Base-by-base conservation (phyloP, 2,113 vertebrate genomes). In the Sciurus niger region DNA sequence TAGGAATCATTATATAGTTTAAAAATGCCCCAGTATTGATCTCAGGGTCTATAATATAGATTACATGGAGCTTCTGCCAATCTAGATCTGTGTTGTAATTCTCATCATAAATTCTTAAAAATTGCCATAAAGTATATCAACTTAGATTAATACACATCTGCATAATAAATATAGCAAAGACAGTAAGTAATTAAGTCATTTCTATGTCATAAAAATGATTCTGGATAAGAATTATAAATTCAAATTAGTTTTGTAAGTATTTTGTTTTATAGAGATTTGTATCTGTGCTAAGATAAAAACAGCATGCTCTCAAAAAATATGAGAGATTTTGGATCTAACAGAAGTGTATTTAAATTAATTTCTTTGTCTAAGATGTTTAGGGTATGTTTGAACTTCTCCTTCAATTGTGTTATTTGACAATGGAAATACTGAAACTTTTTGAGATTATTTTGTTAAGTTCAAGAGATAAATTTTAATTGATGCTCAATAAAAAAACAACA, bases 131-230 rank as follows among this genome's bases (percentile, higher is more conserved):
- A 84, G 48, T 55, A 79, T 70, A 70, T 80, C 7, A 9, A 77
- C 5, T 46, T 84, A 63, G 53, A 53, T 79, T 79, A 80, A 90
- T 67, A n/a, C 0, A 17, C 8, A 74, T 32, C 84, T 91, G 14
- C 16, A 37, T 51, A 88, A n/a, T 55, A 90, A 90, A 58, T 84
- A 84, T 34, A 53, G 1, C 2, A 65, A 60, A 48, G 12, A 4
- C 53, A 90, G 18, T 67, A 88, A 80, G 8, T 67, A 83, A 83
- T 87, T 73, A 82, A 77, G 4, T 43, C 4, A 84, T 68, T 86
- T 89, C 37, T 89, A 17, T 65, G 17, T 77, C 43, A 76, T 77
- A 94, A 92, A 67, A 68, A 58, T 91, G 11, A 74, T 88, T 22
- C 4, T 40, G 2, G 0, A 51, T 43, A 20, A 82, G 28, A 92